These are phyloP conservation scores for Neodiprion fabricii DNA, from an alignment of 1,140 invertebrate genomes.

Conservation along the genomic window DNA sequence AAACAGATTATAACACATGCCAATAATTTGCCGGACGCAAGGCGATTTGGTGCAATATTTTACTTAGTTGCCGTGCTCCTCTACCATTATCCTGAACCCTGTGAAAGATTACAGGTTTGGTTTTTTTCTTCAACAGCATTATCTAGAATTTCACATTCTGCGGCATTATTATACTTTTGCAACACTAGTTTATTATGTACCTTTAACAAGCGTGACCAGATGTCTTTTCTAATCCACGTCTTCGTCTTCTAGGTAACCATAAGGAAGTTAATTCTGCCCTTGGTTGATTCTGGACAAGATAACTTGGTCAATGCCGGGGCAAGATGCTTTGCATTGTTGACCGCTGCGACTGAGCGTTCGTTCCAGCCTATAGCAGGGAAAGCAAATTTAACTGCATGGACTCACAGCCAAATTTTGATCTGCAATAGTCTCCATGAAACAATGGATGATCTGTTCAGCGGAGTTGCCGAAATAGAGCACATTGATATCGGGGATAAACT, in stretches of 20 bases:
- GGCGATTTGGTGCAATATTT: conserved; percentile 34
- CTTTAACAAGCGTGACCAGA: not conserved
- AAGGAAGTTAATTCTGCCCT: conserved; percentile 39
- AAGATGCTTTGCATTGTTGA: conserved; percentile 44
- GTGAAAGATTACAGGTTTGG: conserved; percentile 42
- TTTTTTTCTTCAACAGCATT: too few species aligned
- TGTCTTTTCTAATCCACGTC: not conserved
- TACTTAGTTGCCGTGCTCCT: conserved; percentile 42
- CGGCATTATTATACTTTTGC: too few species aligned
- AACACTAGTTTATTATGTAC: conserved; percentile 19
- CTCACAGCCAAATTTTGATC: conserved; percentile 43
- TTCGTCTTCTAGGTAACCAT: conserved; percentile 35
- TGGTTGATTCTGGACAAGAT: conserved; percentile 42
- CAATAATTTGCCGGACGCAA: conserved; percentile 29
- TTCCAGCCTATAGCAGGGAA: conserved; percentile 42
- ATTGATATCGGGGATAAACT: conserved; percentile 33
- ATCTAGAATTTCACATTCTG: too few species aligned
- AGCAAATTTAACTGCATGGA: conserved; percentile 37
- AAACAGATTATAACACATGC: conserved; percentile 45
- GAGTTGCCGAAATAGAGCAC: conserved; percentile 35
- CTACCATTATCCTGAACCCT: conserved; percentile 47
- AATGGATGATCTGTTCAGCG: conserved; percentile 45
- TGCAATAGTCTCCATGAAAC: conserved; percentile 49
- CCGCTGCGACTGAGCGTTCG: conserved; percentile 40
- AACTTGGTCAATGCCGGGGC: conserved; percentile 44